Percentiles rank a stretch among this genome's conserved stretches.
Evolutionary conservation across 2,797 vertebrate genomes (phyloP).

Genomic region (Cyprinodon diabolis): DNA sequence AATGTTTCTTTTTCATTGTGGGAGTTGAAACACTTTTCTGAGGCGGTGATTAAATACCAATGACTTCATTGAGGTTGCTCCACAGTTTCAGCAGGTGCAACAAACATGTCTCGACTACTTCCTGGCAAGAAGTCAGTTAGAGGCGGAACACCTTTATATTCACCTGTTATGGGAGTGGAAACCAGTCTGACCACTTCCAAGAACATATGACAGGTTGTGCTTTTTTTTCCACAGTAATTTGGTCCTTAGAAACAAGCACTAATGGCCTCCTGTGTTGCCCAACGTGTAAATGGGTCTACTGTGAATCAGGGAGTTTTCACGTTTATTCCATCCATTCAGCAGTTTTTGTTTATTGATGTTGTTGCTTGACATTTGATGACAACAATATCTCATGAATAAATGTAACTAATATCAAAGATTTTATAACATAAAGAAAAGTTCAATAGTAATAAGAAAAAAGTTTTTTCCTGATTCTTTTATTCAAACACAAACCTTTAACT

Average conservation of each 20-base stretch:
- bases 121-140: slow-evolving; percentile 22
- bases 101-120: neutral
- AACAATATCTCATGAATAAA: neutral
- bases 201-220: neutral
- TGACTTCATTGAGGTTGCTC: neutral
- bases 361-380: neutral
- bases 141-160: slow-evolving; percentile 26
- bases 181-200: slow-evolving; percentile 59
- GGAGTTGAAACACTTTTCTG: neutral
- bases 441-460: neutral
- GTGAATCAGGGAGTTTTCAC: no score
- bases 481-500: no score
- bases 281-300: neutral
- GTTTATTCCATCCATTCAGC: neutral
- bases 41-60: neutral
- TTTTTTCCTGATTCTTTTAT: no score
- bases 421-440: neutral
- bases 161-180: slow-evolving; percentile 53
- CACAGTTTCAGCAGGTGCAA: slow-evolving; percentile 21
- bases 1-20: neutral
- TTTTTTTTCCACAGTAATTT: neutral
- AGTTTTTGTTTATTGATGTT: neutral
- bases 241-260: neutral
- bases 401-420: neutral
- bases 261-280: neutral